Evolutionary conservation across 2,888 invertebrate genomes (phyloP), one percentile per base, ranked within the genome.

Genomic region (Watsonalla cultraria): DNA sequence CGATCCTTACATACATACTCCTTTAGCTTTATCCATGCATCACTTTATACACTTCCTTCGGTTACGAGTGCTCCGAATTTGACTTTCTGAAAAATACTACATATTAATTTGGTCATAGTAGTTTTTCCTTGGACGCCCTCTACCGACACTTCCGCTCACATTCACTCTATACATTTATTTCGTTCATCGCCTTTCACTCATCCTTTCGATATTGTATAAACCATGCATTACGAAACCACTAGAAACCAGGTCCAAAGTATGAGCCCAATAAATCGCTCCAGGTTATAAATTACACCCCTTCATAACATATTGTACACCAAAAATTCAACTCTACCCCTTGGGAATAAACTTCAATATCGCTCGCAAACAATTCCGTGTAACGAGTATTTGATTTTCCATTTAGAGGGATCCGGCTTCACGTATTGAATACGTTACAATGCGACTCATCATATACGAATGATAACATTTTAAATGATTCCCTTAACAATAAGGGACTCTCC

Each of bases 341-440:
- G 58, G 52, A 54, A 57, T 65, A 74, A 58, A 61, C 72, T 72
- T 61, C 59, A 68, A 61, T 69, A 65, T 76, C 59, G 64, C 53
- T 52, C 58, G 51, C 51, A 54, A 45, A 24, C 14, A 47, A 53
- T 53, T 51, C 24, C 46, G 48, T 54, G 52, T 78, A 78, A 81
- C 77, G 76, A 78, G 75, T 73, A 70, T 81, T 80, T 80, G 80
- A 80, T 81, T 78, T 74, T 68, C 70, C 67, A 72, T 72, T 74
- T 70, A 51, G 46, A 59, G 54, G 59, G 54, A 53, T 53, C 53
- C 53, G 59, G 68, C 72, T 69, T 72, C 62, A 68, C 68, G 68
- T 68, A 70, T 69, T 71, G 74, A 70, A 74, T 67, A 75, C 68
- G 72, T 74, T 73, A 73, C 39, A 39, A 49, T 63, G 60, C 63